These are phyloP conservation scores for Motacilla alba DNA, from an alignment of 2,113 vertebrate species.

Conservation along the genomic window DNA sequence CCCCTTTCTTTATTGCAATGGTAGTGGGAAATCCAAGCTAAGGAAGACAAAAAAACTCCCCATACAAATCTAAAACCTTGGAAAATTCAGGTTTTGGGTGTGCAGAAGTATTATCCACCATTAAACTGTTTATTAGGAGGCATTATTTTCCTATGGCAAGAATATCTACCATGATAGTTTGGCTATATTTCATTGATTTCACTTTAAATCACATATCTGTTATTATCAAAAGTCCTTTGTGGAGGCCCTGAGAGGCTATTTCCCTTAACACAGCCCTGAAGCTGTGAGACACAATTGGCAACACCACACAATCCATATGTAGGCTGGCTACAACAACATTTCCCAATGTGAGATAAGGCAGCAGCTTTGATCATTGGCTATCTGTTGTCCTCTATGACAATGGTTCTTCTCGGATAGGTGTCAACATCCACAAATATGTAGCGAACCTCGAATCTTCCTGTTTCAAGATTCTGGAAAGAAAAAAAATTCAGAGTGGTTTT, in stretches of 20 bases:
- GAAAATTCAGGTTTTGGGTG: not conserved
- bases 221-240: not conserved
- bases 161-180: not conserved
- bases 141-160: not conserved
- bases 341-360: not conserved
- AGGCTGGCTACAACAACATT: not conserved
- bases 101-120: not conserved
- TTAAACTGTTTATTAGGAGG: not conserved
- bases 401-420: slow-evolving; percentile 85
- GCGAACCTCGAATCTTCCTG: slow-evolving; percentile 83
- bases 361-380: not conserved
- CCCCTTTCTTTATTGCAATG: slow-evolving; percentile 4
- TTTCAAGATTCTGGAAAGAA: slow-evolving; percentile 82
- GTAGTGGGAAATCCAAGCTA: not conserved
- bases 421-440: slow-evolving; percentile 92
- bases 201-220: not conserved
- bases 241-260: not conserved
- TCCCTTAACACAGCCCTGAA: not conserved
- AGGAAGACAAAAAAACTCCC: not conserved
- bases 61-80: not conserved
- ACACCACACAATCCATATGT: not conserved
- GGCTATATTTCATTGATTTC: not conserved
- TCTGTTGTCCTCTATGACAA: slow-evolving; percentile 91
- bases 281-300: not conserved
- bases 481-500: not conserved